Evolutionary conservation across 2,113 vertebrate genomes (phyloP).

Genomic region (Heliornis fulica): DNA sequence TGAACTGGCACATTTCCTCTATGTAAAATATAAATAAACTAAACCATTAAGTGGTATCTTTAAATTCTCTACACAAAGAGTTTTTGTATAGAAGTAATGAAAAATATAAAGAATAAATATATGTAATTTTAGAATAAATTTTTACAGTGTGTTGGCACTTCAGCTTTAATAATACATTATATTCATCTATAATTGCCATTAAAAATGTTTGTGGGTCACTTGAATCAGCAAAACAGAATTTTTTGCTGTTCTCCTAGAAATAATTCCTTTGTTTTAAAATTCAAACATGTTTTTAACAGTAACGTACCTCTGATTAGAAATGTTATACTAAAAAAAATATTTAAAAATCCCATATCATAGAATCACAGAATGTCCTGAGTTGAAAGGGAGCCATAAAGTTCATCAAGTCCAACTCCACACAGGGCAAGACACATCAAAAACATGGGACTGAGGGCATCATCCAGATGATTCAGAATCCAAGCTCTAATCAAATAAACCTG

Average conservation of each 20-base stretch:
- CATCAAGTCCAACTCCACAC: too few relatives aligned
- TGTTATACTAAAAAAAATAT: too few relatives aligned
- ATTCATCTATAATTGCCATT: not conserved
- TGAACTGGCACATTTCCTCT: not conserved
- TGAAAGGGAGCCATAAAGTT: too few relatives aligned
- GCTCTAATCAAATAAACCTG: fast-evolving
- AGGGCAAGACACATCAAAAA: too few relatives aligned
- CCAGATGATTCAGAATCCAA: not conserved
- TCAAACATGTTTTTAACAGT: not conserved
- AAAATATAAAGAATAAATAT: not conserved
- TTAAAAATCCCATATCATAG: too few relatives aligned
- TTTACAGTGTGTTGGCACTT: not conserved
- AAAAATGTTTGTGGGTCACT: not conserved
- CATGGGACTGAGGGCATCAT: too few relatives aligned
- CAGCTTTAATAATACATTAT: not conserved
- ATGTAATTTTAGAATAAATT: not conserved
- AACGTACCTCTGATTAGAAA: not conserved
- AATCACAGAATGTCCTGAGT: too few relatives aligned
- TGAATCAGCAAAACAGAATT: not conserved
- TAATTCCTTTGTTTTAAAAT: not conserved
- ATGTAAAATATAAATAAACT: not conserved
- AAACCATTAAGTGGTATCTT: not conserved
- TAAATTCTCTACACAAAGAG: not conserved
- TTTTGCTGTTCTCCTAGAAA: not conserved
- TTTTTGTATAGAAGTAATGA: not conserved